Conservation (phyloP, 2,888 invertebrate genomes). For the Rutpela maculata region DNA sequence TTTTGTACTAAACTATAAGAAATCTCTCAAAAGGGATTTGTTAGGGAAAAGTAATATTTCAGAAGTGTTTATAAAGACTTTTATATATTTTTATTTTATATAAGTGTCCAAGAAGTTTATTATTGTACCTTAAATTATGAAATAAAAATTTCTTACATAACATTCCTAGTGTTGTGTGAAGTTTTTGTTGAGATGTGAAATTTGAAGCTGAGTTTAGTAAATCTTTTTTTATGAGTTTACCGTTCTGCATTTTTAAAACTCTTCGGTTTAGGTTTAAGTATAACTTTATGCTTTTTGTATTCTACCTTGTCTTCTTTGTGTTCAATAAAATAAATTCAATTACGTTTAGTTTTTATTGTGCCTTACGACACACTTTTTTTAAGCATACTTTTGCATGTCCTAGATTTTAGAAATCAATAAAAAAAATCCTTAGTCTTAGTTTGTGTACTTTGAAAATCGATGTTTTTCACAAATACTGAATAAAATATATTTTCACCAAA, state of each 20-base stretch:
- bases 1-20: slow-evolving; percentile 52
- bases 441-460: slow-evolving; percentile 47
- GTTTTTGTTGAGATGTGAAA: slow-evolving; percentile 25
- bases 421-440: slow-evolving; percentile 41
- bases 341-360: slow-evolving; percentile 59
- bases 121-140: slow-evolving; percentile 42
- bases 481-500: slow-evolving; percentile 54
- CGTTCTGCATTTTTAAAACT: slow-evolving; percentile 45
- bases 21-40: slow-evolving; percentile 44
- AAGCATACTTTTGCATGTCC: slow-evolving; percentile 39
- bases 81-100: slow-evolving; percentile 63
- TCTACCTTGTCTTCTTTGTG: slow-evolving; percentile 57
- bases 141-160: slow-evolving; percentile 31
- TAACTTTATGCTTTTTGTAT: slow-evolving; percentile 49
- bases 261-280: slow-evolving; percentile 55
- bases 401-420: slow-evolving; percentile 44
- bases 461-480: slow-evolving; percentile 53
- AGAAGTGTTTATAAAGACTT: slow-evolving; percentile 56
- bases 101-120: slow-evolving; percentile 53
- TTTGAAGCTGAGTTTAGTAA: not conserved
- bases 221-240: slow-evolving; percentile 46
- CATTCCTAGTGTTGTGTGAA: slow-evolving; percentile 29
- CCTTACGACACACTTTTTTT: slow-evolving; percentile 50
- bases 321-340: slow-evolving; percentile 60
- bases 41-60: slow-evolving; percentile 24